Evolutionary conservation across 1,140 invertebrate genomes (phyloP).

Genomic region (Microplitis mediator): DNA sequence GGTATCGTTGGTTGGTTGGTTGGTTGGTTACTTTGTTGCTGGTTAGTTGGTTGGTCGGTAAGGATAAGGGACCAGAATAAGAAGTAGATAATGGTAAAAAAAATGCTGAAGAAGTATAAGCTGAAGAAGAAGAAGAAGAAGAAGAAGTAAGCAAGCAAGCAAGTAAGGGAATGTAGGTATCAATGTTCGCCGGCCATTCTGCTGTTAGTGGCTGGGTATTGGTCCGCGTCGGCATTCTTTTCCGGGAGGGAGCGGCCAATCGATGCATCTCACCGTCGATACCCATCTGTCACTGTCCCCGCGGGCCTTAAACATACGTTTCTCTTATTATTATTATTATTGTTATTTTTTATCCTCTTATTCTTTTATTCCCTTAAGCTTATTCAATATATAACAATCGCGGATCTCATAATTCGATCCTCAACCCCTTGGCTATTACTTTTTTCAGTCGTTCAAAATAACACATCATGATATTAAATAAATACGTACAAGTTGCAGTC

Average conservation of each 20-base stretch:
- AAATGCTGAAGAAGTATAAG: conserved; percentile 12
- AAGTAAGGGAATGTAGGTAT: conserved; percentile 38
- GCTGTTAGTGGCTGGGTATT: conserved; percentile 55
- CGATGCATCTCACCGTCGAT: conserved; percentile 60
- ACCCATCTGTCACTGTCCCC: conserved; percentile 61
- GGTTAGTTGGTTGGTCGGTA: not conserved
- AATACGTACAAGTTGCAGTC: too few species aligned
- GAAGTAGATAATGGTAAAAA: too few species aligned
- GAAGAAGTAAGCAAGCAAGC: conserved; percentile 33
- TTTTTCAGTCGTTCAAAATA: too few species aligned
- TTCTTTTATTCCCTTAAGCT: conserved; percentile 17
- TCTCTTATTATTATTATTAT: conserved; percentile 28
- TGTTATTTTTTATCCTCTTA: not conserved
- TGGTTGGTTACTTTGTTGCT: not conserved
- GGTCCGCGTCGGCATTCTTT: conserved; percentile 59
- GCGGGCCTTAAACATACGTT: conserved; percentile 32
- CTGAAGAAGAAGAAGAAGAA: conserved; percentile 20
- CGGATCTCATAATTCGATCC: conserved; percentile 7
- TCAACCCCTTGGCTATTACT: not conserved
- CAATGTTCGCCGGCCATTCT: conserved; percentile 56
- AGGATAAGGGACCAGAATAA: conserved; percentile 1
- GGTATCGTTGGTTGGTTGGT: conserved; percentile 17
- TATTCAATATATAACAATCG: not conserved
- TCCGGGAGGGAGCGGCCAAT: conserved; percentile 61
- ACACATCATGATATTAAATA: too few species aligned